A percentile compares a stretch with the other conserved stretches of the same genome.
Conservation (phyloP, 2,797 vertebrate species). For the Melanotaenia nigrans region DNA sequence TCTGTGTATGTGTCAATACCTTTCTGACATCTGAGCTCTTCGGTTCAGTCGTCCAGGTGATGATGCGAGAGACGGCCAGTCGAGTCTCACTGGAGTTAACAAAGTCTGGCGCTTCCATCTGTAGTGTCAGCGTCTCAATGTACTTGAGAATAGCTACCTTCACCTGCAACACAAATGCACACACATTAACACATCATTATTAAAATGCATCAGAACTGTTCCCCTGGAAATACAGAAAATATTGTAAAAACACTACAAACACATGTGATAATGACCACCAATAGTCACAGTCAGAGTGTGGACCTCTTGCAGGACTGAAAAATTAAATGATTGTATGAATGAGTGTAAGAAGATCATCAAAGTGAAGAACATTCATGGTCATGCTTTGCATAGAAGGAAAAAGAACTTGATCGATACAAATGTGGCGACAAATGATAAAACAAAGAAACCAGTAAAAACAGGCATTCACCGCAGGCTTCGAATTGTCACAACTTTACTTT, state of each 20-base stretch:
- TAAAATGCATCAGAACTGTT: neutral
- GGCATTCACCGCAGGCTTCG: constrained; percentile 47
- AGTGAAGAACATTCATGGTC: constrained; percentile 25
- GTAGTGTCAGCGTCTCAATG: constrained; percentile 93
- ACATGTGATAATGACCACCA: constrained; percentile 28
- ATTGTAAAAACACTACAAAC: constrained; percentile 24
- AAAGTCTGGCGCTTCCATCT: constrained; percentile 97
- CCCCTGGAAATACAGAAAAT: constrained; percentile 51
- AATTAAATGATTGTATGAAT: constrained; percentile 57
- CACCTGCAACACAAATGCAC: constrained; percentile 81
- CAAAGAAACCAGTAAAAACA: constrained; percentile 39
- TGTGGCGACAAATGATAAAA: constrained; percentile 41
- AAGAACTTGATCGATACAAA: constrained; percentile 35
- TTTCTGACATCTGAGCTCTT: constrained; percentile 98
- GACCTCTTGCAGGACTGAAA: constrained; percentile 53
- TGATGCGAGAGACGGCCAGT: constrained; percentile 95
- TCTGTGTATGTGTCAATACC: constrained; percentile 72
- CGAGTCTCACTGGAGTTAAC: constrained; percentile 97
- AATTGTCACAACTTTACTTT: constrained; percentile 54
- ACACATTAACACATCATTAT: constrained; percentile 7
- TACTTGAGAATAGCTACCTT: constrained; percentile 97
- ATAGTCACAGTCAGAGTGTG: constrained; percentile 40
- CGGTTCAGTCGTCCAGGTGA: constrained; percentile 97
- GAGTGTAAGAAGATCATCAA: constrained; percentile 27
- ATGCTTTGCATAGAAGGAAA: constrained; percentile 43